Conservation (phyloP, 2,888 invertebrate species). For the Pelosia muscerda region DNA sequence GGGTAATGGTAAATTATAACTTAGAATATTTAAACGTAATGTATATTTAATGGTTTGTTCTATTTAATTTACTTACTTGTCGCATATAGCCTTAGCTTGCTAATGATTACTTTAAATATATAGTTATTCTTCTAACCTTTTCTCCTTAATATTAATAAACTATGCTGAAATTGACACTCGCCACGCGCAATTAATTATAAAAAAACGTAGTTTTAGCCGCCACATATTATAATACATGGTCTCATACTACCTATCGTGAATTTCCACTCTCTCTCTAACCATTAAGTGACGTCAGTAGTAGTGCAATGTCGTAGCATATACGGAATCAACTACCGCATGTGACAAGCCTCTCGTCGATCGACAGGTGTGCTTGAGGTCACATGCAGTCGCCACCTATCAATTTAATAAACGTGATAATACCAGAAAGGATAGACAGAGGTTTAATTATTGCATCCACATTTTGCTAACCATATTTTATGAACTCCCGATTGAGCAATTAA, state of each 20-base stretch:
- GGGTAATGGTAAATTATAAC: constrained; percentile 9
- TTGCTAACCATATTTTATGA: neutral
- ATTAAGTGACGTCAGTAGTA: neutral
- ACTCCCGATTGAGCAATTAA: too few species aligned
- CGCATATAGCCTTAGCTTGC: too few species aligned
- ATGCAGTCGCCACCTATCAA: neutral
- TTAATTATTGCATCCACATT: neutral
- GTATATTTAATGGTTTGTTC: too few species aligned
- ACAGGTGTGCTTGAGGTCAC: constrained; percentile 18
- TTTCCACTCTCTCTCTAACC: neutral
- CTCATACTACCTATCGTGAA: neutral
- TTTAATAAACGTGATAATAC: neutral
- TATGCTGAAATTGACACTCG: too few species aligned
- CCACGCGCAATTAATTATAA: neutral
- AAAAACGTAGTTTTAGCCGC: neutral
- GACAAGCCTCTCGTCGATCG: constrained; percentile 43
- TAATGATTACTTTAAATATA: too few species aligned
- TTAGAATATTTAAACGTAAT: neutral
- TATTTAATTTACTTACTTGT: too few species aligned
- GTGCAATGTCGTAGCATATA: neutral
- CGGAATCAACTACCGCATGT: neutral
- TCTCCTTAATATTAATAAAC: neutral
- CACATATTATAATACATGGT: neutral
- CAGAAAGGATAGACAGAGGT: neutral
- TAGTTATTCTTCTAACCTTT: too few species aligned